Evolutionary conservation across 2,888 invertebrate species (phyloP).

Genomic region (Aleiodes testaceus): DNA sequence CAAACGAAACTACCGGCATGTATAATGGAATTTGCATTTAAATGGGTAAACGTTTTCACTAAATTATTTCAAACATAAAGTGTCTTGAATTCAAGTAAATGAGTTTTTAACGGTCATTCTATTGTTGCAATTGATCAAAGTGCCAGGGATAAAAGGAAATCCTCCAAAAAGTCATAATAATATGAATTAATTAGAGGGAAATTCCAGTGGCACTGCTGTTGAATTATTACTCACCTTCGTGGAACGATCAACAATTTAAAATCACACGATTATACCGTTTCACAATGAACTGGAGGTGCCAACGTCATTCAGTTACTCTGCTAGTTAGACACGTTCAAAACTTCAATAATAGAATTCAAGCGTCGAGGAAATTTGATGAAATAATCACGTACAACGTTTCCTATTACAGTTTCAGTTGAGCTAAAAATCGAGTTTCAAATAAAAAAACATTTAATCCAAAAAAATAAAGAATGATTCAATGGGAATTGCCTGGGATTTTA

Average conservation of each 20-base stretch:
- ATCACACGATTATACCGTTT: constrained; percentile 34
- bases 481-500: neutral
- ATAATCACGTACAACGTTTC: constrained; percentile 16
- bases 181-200: too few species aligned
- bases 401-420: neutral
- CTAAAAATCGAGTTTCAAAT: neutral
- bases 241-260: constrained; percentile 44
- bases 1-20: constrained; percentile 5
- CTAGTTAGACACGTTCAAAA: constrained; percentile 12
- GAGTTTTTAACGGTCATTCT: neutral
- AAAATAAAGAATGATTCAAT: neutral
- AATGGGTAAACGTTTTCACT: constrained; percentile 33
- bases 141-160: too few species aligned
- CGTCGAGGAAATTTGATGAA: neutral
- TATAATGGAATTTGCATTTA: constrained; percentile 31
- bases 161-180: too few species aligned
- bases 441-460: neutral
- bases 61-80: neutral
- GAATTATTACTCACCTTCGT: neutral
- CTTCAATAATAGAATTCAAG: constrained; percentile 13
- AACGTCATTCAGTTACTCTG: neutral
- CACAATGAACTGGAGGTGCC: neutral
- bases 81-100: neutral
- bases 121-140: neutral
- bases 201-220: too few species aligned